Evolutionary conservation across 2,797 vertebrate genomes (phyloP).

Genomic region (Percopsis omiscomaycus): DNA sequence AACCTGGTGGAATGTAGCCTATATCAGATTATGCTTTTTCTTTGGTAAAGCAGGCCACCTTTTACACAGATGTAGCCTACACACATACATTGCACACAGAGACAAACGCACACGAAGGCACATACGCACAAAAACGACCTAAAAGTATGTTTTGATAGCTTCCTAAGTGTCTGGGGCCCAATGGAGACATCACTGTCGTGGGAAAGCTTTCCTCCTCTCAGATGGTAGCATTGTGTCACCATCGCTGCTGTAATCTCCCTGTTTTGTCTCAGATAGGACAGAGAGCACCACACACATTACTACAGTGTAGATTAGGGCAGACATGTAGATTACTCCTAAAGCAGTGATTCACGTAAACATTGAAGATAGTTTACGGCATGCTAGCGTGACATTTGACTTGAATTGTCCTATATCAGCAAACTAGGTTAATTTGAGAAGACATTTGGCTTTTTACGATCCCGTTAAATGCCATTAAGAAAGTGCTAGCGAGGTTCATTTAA

Average conservation of each 20-base stretch:
- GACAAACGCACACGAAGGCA: constrained; percentile 22
- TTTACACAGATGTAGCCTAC: background rate
- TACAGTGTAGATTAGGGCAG: constrained; percentile 31
- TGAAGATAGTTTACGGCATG: background rate
- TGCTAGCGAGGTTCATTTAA: too few species aligned
- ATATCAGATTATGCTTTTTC: constrained; percentile 55
- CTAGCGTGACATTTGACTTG: background rate
- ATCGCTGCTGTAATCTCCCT: constrained; percentile 64
- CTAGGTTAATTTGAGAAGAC: too few species aligned
- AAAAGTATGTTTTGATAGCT: constrained; percentile 67
- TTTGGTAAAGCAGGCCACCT: constrained; percentile 45
- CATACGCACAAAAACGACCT: constrained; percentile 29
- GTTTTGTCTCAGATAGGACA: constrained; percentile 72
- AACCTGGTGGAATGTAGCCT: constrained; percentile 28
- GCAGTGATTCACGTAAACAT: background rate
- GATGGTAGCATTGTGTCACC: constrained; percentile 62
- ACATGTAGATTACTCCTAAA: constrained; percentile 11
- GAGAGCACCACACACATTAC: constrained; percentile 39
- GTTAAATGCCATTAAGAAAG: too few species aligned
- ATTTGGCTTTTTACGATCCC: too few species aligned
- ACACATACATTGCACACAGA: constrained; percentile 7
- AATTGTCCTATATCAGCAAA: background rate
- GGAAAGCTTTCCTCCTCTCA: constrained; percentile 68
- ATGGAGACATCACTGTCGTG: constrained; percentile 69
- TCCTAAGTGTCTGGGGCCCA: constrained; percentile 56